Evolutionary conservation across 2,888 invertebrate species (phyloP).

Genomic region (Cyclophora albipunctata): DNA sequence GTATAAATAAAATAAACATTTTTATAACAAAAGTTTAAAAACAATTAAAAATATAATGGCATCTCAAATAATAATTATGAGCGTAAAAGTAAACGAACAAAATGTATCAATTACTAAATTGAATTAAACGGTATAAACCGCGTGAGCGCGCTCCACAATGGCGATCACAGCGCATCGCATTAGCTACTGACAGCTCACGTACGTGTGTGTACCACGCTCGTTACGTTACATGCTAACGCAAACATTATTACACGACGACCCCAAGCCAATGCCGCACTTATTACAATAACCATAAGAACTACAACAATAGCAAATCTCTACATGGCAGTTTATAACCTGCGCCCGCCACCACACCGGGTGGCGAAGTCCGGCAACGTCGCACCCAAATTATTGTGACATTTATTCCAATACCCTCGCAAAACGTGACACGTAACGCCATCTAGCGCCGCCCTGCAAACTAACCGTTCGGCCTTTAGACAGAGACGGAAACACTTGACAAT

Average conservation of each 20-base stretch:
- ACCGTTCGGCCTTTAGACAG: conserved; percentile 58
- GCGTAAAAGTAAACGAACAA: conserved; percentile 54
- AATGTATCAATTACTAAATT: conserved; percentile 73
- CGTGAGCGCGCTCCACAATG: conserved; percentile 63
- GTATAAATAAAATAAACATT: not conserved
- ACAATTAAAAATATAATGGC: conserved; percentile 9
- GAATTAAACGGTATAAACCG: conserved; percentile 72
- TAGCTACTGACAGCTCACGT: conserved; percentile 70
- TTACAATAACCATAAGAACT: conserved; percentile 28
- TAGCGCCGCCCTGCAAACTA: conserved; percentile 41
- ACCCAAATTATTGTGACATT: conserved; percentile 70
- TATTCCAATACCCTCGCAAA: conserved; percentile 45
- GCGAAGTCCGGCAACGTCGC: conserved; percentile 74
- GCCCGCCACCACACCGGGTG: conserved; percentile 64
- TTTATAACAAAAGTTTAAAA: conserved; percentile 3
- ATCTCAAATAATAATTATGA: conserved; percentile 23
- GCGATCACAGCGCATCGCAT: conserved; percentile 71
- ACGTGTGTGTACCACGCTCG: conserved; percentile 68
- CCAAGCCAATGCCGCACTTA: conserved; percentile 41
- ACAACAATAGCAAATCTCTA: conserved; percentile 32
- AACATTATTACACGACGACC: conserved; percentile 33
- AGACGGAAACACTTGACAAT: conserved; percentile 68
- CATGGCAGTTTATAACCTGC: conserved; percentile 52
- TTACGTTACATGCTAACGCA: conserved; percentile 61
- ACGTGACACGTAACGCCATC: conserved; percentile 64